Conservation (phyloP, 2,113 vertebrate species). For the Dromiciops gliroides region DNA sequence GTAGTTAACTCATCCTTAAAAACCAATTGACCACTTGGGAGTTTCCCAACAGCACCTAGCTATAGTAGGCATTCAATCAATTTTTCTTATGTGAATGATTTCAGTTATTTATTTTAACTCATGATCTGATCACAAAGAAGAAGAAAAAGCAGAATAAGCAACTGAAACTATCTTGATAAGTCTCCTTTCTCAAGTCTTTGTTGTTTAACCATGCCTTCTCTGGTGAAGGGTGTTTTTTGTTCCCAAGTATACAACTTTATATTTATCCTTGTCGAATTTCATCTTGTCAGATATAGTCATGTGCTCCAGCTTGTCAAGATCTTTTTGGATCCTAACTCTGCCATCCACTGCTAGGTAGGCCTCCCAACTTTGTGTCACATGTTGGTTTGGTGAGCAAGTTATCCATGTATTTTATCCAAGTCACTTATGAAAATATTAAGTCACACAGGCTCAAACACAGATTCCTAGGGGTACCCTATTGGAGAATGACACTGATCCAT, state of each 20-base stretch:
- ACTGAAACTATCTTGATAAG: not conserved
- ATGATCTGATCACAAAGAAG: not conserved
- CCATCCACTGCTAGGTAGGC: not conserved
- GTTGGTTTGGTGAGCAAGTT: not conserved
- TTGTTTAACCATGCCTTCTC: not conserved
- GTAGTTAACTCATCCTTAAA: not conserved
- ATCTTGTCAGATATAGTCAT: not conserved
- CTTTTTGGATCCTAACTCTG: not conserved
- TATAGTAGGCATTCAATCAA: not conserved
- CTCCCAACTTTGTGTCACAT: not conserved
- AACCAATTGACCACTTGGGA: conserved; percentile 27
- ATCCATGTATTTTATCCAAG: not conserved
- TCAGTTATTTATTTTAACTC: conserved; percentile 2
- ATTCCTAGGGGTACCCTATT: not conserved
- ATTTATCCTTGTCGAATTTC: not conserved
- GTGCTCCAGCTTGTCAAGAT: not conserved
- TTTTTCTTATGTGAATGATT: not conserved
- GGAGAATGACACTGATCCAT: not conserved
- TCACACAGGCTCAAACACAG: not conserved
- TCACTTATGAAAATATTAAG: not conserved
- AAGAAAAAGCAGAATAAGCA: not conserved
- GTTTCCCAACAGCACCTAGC: not conserved
- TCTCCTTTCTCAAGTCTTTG: not conserved
- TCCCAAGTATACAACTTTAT: not conserved
- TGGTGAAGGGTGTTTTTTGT: not conserved